A percentile compares a stretch with the other conserved stretches of the same genome.
Conservation (phyloP, 2,888 invertebrate species). For the Bembecia ichneumoniformis region DNA sequence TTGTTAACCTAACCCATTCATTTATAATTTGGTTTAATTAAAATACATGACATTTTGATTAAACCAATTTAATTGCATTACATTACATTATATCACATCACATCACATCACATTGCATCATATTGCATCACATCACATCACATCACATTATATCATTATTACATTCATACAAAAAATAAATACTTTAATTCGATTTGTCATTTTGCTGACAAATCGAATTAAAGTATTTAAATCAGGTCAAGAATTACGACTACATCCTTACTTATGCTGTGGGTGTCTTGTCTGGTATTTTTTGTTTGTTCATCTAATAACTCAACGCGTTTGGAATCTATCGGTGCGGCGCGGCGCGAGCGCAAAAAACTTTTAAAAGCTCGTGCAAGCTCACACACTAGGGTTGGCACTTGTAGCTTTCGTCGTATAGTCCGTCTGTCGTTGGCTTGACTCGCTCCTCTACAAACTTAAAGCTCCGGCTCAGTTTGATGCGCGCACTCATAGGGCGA, state of each 20-base stretch:
- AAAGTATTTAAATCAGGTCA: conserved; percentile 7
- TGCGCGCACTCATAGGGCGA: conserved; percentile 26
- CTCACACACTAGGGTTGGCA: conserved; percentile 50
- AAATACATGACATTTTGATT: no score
- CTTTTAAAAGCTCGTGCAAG: conserved; percentile 47
- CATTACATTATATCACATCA: no score
- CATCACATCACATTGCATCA: no score
- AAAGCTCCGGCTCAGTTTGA: conserved; percentile 39
- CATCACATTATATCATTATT: no score
- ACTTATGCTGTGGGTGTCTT: conserved; percentile 5
- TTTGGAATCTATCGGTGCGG: conserved; percentile 57
- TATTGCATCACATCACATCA: no score
- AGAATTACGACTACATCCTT: conserved; percentile 27
- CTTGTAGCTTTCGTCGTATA: conserved; percentile 34
- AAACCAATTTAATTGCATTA: no score
- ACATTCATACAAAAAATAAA: no score
- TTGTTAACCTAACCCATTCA: no score
- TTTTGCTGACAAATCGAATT: no score
- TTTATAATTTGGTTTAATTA: no score
- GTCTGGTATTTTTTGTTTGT: conserved; percentile 58
- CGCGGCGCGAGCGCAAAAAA: conserved; percentile 70
- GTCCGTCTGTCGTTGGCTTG: conserved; percentile 9
- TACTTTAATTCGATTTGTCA: no score
- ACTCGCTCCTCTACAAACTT: conserved; percentile 5
- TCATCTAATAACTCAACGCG: conserved; percentile 65